A percentile compares a stretch with the other conserved stretches of the same genome.
These are phyloP conservation scores for Campylorhamphus procurvoides DNA, from an alignment of 2,113 vertebrate genomes.

Conservation along the genomic window DNA sequence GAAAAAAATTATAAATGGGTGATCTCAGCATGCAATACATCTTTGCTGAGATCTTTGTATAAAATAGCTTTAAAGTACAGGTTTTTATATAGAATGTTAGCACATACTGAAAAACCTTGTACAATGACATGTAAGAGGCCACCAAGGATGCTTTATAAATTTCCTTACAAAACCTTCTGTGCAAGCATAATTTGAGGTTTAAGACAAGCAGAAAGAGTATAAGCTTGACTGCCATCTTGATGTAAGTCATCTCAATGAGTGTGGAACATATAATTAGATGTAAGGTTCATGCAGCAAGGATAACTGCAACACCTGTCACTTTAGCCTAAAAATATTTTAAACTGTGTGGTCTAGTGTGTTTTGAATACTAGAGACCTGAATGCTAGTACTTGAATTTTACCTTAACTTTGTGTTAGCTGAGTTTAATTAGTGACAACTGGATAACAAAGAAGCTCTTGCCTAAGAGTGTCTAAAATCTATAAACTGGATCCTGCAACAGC, in stretches of 20 bases:
- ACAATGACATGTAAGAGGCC: neutral
- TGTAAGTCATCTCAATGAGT: neutral
- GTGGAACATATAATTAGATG: neutral
- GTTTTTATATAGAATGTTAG: neutral
- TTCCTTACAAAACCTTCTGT: neutral
- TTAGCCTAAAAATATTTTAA: neutral
- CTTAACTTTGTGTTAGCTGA: neutral
- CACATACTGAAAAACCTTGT: neutral
- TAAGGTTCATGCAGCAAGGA: neutral
- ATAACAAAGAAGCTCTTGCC: neutral
- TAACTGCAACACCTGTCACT: neutral
- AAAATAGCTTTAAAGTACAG: neutral
- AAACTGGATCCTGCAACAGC: neutral
- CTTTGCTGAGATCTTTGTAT: neutral
- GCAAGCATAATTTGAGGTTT: neutral
- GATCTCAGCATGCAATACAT: neutral
- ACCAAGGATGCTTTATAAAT: neutral
- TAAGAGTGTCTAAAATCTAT: neutral
- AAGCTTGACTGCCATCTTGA: neutral
- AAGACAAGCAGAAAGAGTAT: neutral
- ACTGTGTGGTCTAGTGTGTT: neutral
- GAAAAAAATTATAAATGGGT: neutral
- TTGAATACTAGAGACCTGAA: neutral
- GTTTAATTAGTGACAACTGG: neutral
- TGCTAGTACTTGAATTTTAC: neutral